Evolutionary conservation across 1,140 invertebrate genomes (phyloP).

Genomic region (Lasioglossum baleicum): DNA sequence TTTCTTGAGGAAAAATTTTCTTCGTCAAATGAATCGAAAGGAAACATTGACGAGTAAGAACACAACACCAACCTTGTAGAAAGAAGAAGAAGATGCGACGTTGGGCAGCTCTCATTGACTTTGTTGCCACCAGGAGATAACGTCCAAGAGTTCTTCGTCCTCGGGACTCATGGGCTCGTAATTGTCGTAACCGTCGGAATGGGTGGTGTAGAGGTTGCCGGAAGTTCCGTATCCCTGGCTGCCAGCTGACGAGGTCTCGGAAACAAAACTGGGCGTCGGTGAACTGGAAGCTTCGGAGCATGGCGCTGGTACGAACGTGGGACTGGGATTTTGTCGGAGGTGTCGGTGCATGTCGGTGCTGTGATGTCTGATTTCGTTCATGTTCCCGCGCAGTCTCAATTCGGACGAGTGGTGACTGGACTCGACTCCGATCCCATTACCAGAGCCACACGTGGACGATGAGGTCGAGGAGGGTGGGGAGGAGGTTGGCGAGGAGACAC

Average conservation of each 20-base stretch:
- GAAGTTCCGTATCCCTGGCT: slow-evolving; percentile 78
- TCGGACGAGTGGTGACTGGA: slow-evolving; percentile 45
- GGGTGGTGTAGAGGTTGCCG: slow-evolving; percentile 78
- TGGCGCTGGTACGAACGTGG: slow-evolving; percentile 79
- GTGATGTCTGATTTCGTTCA: slow-evolving; percentile 59
- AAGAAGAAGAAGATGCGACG: slow-evolving; percentile 17
- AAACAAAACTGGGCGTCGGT: slow-evolving; percentile 89
- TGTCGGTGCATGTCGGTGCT: slow-evolving; percentile 49
- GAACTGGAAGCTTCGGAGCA: slow-evolving; percentile 88
- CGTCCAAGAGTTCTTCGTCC: slow-evolving; percentile 94
- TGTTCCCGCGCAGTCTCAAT: slow-evolving; percentile 55
- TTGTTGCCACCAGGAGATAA: slow-evolving; percentile 92
- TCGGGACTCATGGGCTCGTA: slow-evolving; percentile 92
- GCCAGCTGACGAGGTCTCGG: slow-evolving; percentile 85
- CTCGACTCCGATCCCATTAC: slow-evolving; percentile 32
- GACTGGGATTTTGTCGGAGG: slow-evolving; percentile 68
- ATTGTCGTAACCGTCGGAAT: slow-evolving; percentile 86
- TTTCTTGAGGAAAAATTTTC: no score
- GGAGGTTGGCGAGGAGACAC: slow-evolving; percentile 60
- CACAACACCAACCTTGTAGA: slow-evolving; percentile 60
- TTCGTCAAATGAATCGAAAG: no score
- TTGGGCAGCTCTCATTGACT: slow-evolving; percentile 72
- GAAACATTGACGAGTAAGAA: background rate
- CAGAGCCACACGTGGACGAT: slow-evolving; percentile 51
- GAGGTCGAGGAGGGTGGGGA: slow-evolving; percentile 61